A percentile compares a stretch with the other conserved stretches of the same genome.
These are phyloP conservation scores for Erithacus rubecula DNA, from an alignment of 2,797 vertebrate genomes.

Conservation along the genomic window DNA sequence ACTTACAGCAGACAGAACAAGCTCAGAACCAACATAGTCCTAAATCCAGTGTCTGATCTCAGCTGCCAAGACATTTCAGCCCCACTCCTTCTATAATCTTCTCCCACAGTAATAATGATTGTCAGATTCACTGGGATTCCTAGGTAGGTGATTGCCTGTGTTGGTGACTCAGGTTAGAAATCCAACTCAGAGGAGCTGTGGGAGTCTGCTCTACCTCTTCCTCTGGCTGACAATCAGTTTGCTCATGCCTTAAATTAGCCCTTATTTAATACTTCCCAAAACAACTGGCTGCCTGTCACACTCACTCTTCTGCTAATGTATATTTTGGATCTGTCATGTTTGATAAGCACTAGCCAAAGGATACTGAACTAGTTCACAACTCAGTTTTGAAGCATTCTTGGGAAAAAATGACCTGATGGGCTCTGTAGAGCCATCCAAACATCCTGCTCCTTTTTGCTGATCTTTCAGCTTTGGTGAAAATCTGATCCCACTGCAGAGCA, in stretches of 20 bases:
- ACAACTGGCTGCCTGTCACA: background rate
- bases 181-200: background rate
- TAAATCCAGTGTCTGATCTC: background rate
- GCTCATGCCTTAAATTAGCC: background rate
- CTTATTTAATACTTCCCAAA: background rate
- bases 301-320: background rate
- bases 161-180: background rate
- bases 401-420: background rate
- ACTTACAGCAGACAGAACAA: background rate
- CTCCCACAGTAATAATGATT: background rate
- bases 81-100: background rate
- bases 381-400: background rate
- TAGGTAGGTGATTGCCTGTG: background rate
- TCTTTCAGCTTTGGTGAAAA: background rate
- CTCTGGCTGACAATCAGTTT: background rate
- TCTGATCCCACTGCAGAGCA: fast-evolving
- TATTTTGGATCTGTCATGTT: background rate
- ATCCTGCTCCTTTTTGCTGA: background rate
- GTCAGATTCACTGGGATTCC: background rate
- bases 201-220: background rate
- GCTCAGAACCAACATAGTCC: background rate
- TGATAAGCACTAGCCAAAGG: background rate
- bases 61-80: background rate
- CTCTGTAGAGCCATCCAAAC: background rate
- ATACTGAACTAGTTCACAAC: background rate